Evolutionary conservation across 2,888 invertebrate species (phyloP), one percentile per base, ranked within the genome.

Genomic region (Bellardia bayeri): DNA sequence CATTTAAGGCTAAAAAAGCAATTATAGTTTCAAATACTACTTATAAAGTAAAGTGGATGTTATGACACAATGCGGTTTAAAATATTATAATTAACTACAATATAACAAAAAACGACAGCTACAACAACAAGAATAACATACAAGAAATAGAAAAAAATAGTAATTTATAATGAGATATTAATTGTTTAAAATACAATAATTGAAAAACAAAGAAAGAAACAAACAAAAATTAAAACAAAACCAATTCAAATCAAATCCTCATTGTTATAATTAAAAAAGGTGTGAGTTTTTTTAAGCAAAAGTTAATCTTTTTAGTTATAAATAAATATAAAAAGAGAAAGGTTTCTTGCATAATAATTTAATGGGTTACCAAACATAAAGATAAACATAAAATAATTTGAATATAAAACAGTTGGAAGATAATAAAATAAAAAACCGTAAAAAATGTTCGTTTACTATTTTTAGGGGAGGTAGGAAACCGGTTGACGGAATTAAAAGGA

Each of bases 1-100:
- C 30, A 49, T 69, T 61, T 54, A 42, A 16, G 30, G 58, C 56
- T 23, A 51, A 23, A 37, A 58, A 30, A 56, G 14, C 82, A 49
- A 61, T 51, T 61, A 61, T 30, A 51, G 66, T 75, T 82, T 71
- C 16, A 30, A 82, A 80, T 80, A 63, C 61, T 42, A 30, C 13
- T 72, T 79, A 63, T 58, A 33, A 23, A 54, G 4, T 33, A 74
- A 30, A 76, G 40, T 61, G 66, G 42, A 58, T 58, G 45, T 80
- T 85, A 80, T 85, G 84, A 74, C 84, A 80, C 84, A 85, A 80
- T 80, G 64, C 49, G 66, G 49, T 79, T 74, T 66, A 16, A 74
- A 80, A 63, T 79, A 58, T 74, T 74, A 78, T 64, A 78, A 83
- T 68, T 80, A 84, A 58, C 40, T 51, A 58, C 63, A 83, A 71